These are phyloP conservation scores for Sacculina carcini DNA, from an alignment of 2,888 invertebrate species.

Conservation along the genomic window DNA sequence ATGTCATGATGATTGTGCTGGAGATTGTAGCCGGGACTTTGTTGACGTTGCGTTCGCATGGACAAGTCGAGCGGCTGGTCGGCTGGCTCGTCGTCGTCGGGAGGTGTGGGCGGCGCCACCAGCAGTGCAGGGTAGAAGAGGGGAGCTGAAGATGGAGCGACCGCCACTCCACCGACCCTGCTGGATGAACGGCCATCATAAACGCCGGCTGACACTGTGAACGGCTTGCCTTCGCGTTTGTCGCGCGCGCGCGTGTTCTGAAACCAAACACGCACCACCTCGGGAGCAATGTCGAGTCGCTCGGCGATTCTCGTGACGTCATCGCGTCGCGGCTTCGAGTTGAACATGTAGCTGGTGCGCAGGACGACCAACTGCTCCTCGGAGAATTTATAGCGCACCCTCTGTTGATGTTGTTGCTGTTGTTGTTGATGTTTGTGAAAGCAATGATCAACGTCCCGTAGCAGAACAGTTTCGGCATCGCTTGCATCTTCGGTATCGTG, in stretches of 20 bases:
- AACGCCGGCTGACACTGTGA: slow-evolving; percentile 19
- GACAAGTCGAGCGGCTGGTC: slow-evolving; percentile 79
- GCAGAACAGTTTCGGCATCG: slow-evolving; percentile 13
- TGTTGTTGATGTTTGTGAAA: slow-evolving; percentile 16
- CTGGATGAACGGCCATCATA: slow-evolving; percentile 43
- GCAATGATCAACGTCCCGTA: too few relatives aligned
- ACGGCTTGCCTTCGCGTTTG: slow-evolving; percentile 35
- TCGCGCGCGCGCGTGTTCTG: slow-evolving; percentile 80
- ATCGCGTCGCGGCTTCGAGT: slow-evolving; percentile 78
- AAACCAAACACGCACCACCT: slow-evolving; percentile 64
- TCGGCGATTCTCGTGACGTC: slow-evolving; percentile 73
- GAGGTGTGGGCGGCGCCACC: slow-evolving; percentile 11
- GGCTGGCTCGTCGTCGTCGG: slow-evolving; percentile 16
- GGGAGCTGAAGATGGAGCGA: slow-evolving; percentile 10
- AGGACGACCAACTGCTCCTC: slow-evolving; percentile 75
- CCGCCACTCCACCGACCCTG: slow-evolving; percentile 64
- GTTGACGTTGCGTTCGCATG: slow-evolving; percentile 20
- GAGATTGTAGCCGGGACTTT: background rate
- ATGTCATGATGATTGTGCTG: background rate
- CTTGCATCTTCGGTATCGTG: slow-evolving; percentile 23
- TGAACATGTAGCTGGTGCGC: slow-evolving; percentile 62
- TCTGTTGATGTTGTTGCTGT: slow-evolving; percentile 20
- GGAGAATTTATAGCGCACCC: slow-evolving; percentile 75
- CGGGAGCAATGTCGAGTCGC: slow-evolving; percentile 29
- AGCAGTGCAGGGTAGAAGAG: slow-evolving; percentile 1